Evolutionary conservation across 2,797 vertebrate genomes (phyloP), one percentile per base, ranked within the genome.

Genomic region (Malurus leucopterus): DNA sequence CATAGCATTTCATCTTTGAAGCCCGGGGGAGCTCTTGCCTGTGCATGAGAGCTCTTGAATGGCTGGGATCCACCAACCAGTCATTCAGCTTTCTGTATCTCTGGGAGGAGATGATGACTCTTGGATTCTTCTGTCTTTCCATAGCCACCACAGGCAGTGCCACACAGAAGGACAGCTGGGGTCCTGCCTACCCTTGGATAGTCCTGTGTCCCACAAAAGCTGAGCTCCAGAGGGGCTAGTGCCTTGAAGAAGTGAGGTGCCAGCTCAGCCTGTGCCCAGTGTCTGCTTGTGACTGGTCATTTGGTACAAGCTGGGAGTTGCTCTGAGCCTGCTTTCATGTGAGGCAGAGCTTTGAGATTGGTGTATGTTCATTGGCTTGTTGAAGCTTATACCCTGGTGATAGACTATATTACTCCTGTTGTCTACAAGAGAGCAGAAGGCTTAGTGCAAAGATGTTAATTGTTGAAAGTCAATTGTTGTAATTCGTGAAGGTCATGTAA

Each of bases 261-360:
- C 46, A 57, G 26, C 44, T 82, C 53, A 51, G 11, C 32, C 50
- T 43, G 51, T 0, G 0, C 23, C 20, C 40, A 38, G 24, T 0
- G 0, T 41, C 55, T 51, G 30, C 64, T 69, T 22, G 3, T 22
- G 61, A 1, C 6, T 59, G 23, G 8, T 50, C 18, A 2, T 85
- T 75, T 70, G 43, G 32, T 75, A 62, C 11, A 53, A 30, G 46
- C 0, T 71, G 43, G 43, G 49, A 62, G 43, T 9, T 62, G 30
- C 40, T 78, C 72, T 0, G 4, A 69, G 71, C 32, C 55, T 21
- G 15, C 49, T 71, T 80, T 63, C 5, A 4, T 61, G 27, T 0
- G 0, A 79, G 53, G 34, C 68, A 55, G 32, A 0, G 0, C 57
- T 84, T 63, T 4, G 14, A 10, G 53, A 46, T 6, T 18, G 27